phyloP scores from a whole-genome alignment of 2,888 invertebrate genomes.

The Conchocele bisecta region DNA sequence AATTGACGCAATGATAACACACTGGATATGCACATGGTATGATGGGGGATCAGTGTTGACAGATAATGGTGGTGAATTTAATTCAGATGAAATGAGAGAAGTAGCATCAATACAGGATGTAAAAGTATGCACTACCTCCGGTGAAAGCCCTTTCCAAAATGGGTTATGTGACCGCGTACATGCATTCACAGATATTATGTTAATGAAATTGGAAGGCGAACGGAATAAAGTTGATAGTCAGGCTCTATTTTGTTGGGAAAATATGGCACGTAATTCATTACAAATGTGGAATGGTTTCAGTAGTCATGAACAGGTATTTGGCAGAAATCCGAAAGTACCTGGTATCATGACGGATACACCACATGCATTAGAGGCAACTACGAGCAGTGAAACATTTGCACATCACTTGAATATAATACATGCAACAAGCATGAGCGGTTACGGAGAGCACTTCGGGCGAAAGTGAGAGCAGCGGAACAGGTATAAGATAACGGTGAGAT shows the following conservation, averaged over 20 bases:
- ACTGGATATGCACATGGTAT: conserved; percentile 38
- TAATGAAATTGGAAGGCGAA: conserved; percentile 37
- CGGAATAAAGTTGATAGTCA: conserved; percentile 4
- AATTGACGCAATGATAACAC: conserved; percentile 22
- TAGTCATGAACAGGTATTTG: conserved; percentile 23
- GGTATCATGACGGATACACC: conserved; percentile 8
- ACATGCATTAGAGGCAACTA: conserved; percentile 30
- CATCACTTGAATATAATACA: conserved; percentile 28
- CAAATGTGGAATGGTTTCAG: conserved; percentile 33
- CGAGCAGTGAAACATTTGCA: conserved; percentile 22
- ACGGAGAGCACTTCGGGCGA: conserved; percentile 34
- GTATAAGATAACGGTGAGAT: conserved; percentile 42
- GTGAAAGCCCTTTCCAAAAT: conserved; percentile 13
- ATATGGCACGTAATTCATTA: conserved; percentile 24
- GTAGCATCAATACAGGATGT: conserved; percentile 9
- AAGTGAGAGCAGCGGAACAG: conserved; percentile 47
- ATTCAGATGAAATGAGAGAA: conserved; percentile 29
- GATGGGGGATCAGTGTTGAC: conserved; percentile 15
- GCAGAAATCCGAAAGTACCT: conserved; percentile 28
- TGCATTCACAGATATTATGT: conserved; percentile 24
- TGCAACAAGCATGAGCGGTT: conserved; percentile 28
- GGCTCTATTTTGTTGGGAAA: conserved; percentile 16
- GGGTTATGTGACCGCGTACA: conserved; percentile 5
- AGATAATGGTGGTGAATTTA: conserved; percentile 46
- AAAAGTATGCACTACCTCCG: background rate